Percentiles rank a stretch among this genome's conserved stretches.
These are phyloP conservation scores for Amblyteles armatorius DNA, from an alignment of 2,888 invertebrate species.

Conservation along the genomic window DNA sequence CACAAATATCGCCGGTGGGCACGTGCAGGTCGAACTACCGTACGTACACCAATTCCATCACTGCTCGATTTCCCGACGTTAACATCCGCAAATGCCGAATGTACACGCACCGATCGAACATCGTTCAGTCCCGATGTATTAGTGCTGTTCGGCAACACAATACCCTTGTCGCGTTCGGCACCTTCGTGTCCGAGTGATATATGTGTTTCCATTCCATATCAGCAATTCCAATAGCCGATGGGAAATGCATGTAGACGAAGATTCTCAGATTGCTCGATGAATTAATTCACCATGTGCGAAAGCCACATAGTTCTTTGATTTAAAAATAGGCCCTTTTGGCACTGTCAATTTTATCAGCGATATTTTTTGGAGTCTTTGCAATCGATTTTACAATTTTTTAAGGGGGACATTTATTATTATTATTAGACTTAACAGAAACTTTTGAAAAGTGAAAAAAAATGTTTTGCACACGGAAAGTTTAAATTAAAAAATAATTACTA, in stretches of 20 bases:
- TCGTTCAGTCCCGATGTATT: constrained; percentile 6
- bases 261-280: background rate
- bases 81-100: constrained; percentile 36
- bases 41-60: background rate
- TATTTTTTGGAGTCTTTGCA: too few relatives aligned
- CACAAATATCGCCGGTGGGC: background rate
- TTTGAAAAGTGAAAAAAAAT: too few relatives aligned
- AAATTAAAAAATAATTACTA: too few relatives aligned
- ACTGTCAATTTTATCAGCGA: too few relatives aligned
- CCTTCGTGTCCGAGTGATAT: constrained; percentile 3
- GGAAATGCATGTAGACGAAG: background rate
- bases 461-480: too few relatives aligned
- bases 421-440: too few relatives aligned
- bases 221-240: background rate
- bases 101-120: constrained; percentile 29
- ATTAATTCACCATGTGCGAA: background rate
- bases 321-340: too few relatives aligned
- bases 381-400: too few relatives aligned
- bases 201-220: background rate
- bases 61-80: constrained; percentile 10
- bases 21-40: background rate
- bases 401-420: too few relatives aligned
- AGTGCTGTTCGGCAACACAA: constrained; percentile 13
- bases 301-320: too few relatives aligned
- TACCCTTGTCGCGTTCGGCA: background rate